Evolutionary conservation across 2,113 vertebrate species (phyloP).

Genomic region (Dermatemys mawii): DNA sequence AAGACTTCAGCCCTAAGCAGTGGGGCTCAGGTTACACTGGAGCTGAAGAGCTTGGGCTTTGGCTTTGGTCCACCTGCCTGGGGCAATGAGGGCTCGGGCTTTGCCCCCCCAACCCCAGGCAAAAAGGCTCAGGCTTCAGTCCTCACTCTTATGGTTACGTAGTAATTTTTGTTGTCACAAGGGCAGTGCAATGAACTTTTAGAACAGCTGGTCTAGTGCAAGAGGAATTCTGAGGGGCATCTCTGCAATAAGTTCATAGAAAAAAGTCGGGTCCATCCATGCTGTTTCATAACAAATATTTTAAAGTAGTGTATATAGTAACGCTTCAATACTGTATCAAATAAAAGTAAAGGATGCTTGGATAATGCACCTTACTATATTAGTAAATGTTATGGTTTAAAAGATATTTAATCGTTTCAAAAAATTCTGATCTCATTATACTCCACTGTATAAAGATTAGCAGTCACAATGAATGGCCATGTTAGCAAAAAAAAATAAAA

Average conservation of each 20-base stretch:
- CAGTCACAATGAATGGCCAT: not conserved
- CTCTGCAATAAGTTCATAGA: not conserved
- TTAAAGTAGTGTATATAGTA: not conserved
- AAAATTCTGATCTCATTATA: not conserved
- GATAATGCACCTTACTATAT: not conserved
- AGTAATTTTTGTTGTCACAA: no score
- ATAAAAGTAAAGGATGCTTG: not conserved
- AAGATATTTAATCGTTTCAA: not conserved
- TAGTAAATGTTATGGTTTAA: not conserved
- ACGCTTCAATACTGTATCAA: not conserved
- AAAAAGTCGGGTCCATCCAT: not conserved
- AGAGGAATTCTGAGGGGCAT: not conserved
- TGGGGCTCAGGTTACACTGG: no score
- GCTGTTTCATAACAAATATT: not conserved
- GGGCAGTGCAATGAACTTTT: no score
- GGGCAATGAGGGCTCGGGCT: no score
- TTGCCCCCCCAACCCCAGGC: no score
- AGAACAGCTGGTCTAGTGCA: fast-evolving
- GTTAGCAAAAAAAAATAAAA: not conserved
- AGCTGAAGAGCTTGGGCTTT: no score
- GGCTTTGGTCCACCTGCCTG: no score
- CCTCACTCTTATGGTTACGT: no score
- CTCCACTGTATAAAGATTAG: not conserved
- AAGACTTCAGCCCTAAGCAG: no score
- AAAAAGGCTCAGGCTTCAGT: no score